Conservation (phyloP, 2,888 invertebrate species). For the Beris morrisii region DNA sequence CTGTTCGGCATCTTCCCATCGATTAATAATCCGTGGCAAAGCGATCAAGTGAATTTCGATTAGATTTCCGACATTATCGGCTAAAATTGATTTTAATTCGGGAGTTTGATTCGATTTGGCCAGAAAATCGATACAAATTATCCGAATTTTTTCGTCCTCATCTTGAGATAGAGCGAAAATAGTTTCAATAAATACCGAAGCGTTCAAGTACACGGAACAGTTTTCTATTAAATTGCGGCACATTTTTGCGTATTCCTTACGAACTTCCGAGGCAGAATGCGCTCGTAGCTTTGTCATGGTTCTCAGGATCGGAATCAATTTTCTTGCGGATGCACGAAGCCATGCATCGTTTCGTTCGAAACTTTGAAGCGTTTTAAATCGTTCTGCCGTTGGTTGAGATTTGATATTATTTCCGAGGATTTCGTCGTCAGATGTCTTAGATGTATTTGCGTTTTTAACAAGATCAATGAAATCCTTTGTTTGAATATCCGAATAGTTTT, state of each 20-base stretch:
- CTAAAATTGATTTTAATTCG: slow-evolving; percentile 39
- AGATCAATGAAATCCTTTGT: slow-evolving; percentile 43
- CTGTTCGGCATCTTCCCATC: slow-evolving; percentile 67
- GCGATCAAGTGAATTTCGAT: slow-evolving; percentile 57
- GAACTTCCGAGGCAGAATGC: slow-evolving; percentile 65
- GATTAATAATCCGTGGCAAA: slow-evolving; percentile 67
- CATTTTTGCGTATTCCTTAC: slow-evolving; percentile 64
- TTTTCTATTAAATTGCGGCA: slow-evolving; percentile 62
- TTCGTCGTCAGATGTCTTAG: slow-evolving; percentile 37
- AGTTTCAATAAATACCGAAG: slow-evolving; percentile 63
- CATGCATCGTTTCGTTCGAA: slow-evolving; percentile 54
- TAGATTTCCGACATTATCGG: slow-evolving; percentile 21
- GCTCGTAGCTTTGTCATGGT: slow-evolving; percentile 61
- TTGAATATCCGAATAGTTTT: slow-evolving; percentile 43
- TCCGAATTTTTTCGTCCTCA: slow-evolving; percentile 60
- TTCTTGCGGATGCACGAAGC: slow-evolving; percentile 49
- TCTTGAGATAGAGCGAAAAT: slow-evolving; percentile 71
- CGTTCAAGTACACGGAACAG: slow-evolving; percentile 66
- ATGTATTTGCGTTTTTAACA: slow-evolving; percentile 30
- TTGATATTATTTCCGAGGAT: slow-evolving; percentile 43
- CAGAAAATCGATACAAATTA: slow-evolving; percentile 52
- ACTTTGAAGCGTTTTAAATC: slow-evolving; percentile 44
- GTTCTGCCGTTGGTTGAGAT: slow-evolving; percentile 43
- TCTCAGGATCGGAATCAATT: slow-evolving; percentile 47
- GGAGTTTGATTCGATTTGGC: slow-evolving; percentile 53